phyloP scores from a whole-genome alignment of 1,140 invertebrate genomes.

The Eumaeus atala region DNA sequence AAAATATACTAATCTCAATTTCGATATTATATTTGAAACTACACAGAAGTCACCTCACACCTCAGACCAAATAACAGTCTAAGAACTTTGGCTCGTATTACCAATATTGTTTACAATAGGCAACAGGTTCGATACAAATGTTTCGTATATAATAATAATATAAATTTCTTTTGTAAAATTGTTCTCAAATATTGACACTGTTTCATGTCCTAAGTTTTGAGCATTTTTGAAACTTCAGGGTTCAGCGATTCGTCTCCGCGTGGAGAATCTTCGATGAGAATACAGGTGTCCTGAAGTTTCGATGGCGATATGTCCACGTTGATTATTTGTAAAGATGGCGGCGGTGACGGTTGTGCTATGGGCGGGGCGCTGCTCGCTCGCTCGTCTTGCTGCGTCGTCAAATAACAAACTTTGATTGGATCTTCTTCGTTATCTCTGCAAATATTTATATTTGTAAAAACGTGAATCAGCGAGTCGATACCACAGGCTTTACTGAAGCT shows the following conservation, averaged over 20 bases:
- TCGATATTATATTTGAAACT: no score
- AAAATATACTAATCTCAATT: no score
- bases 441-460: not conserved
- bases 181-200: conserved; percentile 12
- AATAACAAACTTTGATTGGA: conserved; percentile 22
- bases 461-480: no score
- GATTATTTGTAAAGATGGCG: conserved; percentile 29
- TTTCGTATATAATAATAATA: conserved; percentile 3
- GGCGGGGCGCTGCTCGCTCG: conserved; percentile 50
- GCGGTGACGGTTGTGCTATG: conserved; percentile 30
- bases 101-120: conserved; percentile 4
- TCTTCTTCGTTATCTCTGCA: conserved; percentile 34
- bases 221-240: not conserved
- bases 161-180: conserved; percentile 12
- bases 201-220: conserved; percentile 5
- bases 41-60: no score
- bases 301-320: conserved; percentile 26
- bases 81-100: not conserved
- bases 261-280: conserved; percentile 32
- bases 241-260: conserved; percentile 1
- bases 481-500: no score
- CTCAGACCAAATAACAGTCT: no score
- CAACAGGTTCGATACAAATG: conserved; percentile 1
- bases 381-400: conserved; percentile 40
- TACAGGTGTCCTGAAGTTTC: conserved; percentile 34